Evolutionary conservation across 2,797 vertebrate species (phyloP), one percentile per base, ranked within the genome.

Genomic region (Sebastiscus albofasciatus): DNA sequence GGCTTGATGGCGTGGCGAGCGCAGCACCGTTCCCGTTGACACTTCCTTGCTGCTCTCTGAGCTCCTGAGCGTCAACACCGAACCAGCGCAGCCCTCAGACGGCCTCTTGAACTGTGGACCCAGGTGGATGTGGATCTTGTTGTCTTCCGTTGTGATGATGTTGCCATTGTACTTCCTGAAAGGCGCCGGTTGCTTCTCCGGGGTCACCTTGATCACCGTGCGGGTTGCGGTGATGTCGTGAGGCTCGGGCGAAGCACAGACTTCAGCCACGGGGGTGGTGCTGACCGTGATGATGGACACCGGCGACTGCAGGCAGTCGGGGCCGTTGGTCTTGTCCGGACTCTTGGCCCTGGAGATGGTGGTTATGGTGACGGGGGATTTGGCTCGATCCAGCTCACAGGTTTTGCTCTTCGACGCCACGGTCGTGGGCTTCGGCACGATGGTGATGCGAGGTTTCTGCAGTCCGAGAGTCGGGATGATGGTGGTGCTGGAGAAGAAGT

Each of bases 101-200:
- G 96, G 93, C 59, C 96, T 95, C 84, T 97, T 98, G n/a, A 96
- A 96, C 89, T 97, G 97, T 8, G 97, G 91, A 1, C 98, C 98
- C 85, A 99, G 71, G 83, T 98, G 98, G 89, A 99, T 99, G 92
- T 99, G 98, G 87, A 99, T 99, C 93, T 98, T 99, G 87, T 99
- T 99, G 94, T 99, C 98, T 72, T 99, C 99, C 0, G 97, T 99
- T 0, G 97, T 99, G 78, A 99, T 96, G 60, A 99, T 98, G 86
- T 96, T 98, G 80, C 97, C 70, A 14, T 95, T 97, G 94, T 96
- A 98, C 55, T 97, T 98, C 68, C 96, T 93, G 69, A 94, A 75
- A 0, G 96, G 92, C 4, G 94, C 80, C 0, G 95, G 93, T 78
- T 96, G 96, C 87, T 97, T 97, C 77, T 99, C 98, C 0, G 98